phyloP scores from a whole-genome alignment of 2,113 vertebrate genomes.

The Erythrolamprus reginae region DNA sequence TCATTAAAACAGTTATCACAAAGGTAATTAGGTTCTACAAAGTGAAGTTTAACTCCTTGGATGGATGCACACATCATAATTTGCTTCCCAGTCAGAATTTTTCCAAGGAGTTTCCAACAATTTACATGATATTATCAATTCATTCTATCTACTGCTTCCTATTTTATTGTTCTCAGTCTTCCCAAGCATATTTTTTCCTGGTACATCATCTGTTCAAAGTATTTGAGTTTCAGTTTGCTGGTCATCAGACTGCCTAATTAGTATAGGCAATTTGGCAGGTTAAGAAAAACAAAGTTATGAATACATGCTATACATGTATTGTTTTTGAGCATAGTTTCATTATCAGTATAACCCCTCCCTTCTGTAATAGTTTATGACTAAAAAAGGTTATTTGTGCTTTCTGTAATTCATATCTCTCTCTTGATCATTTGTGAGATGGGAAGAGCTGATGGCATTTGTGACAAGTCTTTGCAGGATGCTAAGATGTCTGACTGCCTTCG shows the following conservation, averaged over 20 bases:
- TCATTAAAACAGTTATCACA: background rate
- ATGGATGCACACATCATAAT: background rate
- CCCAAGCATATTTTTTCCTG: background rate
- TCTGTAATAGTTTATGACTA: background rate
- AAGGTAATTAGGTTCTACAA: background rate
- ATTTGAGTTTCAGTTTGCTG: background rate
- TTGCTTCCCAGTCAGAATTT: background rate
- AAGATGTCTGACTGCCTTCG: too few relatives aligned
- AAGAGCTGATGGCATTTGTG: too few relatives aligned
- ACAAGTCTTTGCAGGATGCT: too few relatives aligned
- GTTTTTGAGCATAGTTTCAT: background rate
- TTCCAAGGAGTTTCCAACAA: background rate
- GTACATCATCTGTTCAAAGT: background rate
- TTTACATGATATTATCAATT: background rate
- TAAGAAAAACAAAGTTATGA: background rate
- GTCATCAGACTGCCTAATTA: background rate
- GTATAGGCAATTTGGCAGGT: background rate
- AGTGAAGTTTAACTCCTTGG: background rate
- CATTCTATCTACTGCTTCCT: background rate
- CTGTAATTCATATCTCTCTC: background rate
- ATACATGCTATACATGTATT: background rate
- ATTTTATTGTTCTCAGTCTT: background rate
- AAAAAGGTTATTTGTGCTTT: background rate
- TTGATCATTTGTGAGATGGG: background rate
- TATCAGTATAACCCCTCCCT: background rate